Evolutionary conservation across 2,888 invertebrate species (phyloP).

Genomic region (Plusia festucae): DNA sequence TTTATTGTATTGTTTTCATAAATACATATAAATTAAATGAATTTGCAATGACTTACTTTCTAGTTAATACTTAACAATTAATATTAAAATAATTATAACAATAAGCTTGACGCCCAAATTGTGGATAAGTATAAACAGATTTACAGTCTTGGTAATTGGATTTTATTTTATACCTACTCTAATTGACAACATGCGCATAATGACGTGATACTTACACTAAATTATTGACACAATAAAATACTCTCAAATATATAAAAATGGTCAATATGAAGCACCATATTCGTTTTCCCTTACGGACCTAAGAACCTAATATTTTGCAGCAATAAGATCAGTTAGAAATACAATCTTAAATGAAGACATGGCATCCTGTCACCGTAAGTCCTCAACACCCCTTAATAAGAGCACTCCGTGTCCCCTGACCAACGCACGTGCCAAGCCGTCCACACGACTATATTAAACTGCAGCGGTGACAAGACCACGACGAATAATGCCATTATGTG

Average conservation of each 20-base stretch:
- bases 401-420: background rate
- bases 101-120: too few species aligned
- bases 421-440: background rate
- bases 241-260: too few species aligned
- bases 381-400: background rate
- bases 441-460: conserved; percentile 2
- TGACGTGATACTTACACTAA: too few species aligned
- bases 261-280: too few species aligned
- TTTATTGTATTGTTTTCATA: conserved; percentile 4
- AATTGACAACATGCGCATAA: too few species aligned
- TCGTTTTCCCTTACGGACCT: too few species aligned
- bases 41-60: background rate
- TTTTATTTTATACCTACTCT: too few species aligned
- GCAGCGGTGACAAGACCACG: conserved; percentile 5
- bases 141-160: too few species aligned
- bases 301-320: background rate
- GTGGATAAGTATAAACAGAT: too few species aligned
- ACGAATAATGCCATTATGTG: conserved; percentile 8
- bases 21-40: background rate
- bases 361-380: background rate
- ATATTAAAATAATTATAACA: too few species aligned
- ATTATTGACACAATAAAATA: too few species aligned
- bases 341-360: background rate
- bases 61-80: background rate
- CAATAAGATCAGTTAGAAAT: background rate